Evolutionary conservation across 2,797 vertebrate genomes (phyloP).

Genomic region (Danio jaintianensis): DNA sequence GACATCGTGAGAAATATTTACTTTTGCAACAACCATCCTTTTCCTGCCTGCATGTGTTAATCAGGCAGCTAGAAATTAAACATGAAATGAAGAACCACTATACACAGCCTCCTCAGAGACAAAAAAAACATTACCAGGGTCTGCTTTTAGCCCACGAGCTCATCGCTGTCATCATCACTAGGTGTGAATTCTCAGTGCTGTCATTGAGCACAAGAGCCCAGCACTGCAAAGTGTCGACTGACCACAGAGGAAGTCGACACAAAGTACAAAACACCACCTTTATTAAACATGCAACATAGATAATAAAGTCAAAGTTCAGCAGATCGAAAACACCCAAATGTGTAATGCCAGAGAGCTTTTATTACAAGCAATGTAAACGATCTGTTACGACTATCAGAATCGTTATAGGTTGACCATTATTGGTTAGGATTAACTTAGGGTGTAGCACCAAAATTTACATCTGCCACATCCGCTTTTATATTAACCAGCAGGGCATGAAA

Average conservation of each 20-base stretch:
- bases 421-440: not conserved
- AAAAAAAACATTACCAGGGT: conserved; percentile 26
- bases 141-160: conserved; percentile 43
- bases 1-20: too few species aligned
- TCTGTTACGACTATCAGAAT: conserved; percentile 1
- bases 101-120: conserved; percentile 5
- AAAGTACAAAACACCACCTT: conserved; percentile 46
- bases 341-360: conserved; percentile 5
- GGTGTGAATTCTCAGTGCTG: conserved; percentile 7
- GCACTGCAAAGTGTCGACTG: not conserved
- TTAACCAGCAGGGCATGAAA: too few species aligned
- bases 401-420: conserved; percentile 20
- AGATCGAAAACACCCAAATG: conserved; percentile 27
- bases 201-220: conserved; percentile 19
- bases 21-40: too few species aligned
- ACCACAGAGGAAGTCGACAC: conserved; percentile 34
- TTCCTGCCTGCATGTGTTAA: too few species aligned
- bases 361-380: conserved; percentile 27
- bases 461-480: not conserved
- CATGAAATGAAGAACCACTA: conserved; percentile 3
- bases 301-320: conserved; percentile 50
- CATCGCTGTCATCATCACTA: conserved; percentile 8
- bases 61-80: not conserved
- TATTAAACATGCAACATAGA: conserved; percentile 41
- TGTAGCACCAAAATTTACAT: not conserved